These are phyloP conservation scores for Apostichopus californicus DNA, from an alignment of 35 echinoderm and acorn worm genomes.

Conservation along the genomic window DNA sequence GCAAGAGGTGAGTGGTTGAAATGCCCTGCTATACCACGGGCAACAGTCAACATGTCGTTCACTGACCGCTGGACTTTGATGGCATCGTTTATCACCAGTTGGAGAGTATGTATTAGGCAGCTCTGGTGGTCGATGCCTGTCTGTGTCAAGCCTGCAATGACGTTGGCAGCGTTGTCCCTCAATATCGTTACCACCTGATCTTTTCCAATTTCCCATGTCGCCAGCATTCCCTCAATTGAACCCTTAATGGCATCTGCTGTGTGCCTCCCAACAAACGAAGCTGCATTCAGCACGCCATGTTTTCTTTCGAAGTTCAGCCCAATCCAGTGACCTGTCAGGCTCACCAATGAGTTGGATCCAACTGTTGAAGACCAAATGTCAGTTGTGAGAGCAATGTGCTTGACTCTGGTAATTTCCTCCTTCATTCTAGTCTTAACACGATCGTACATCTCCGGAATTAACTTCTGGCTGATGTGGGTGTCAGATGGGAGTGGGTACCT, in stretches of 20 bases:
- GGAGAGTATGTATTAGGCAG: constrained; percentile 1
- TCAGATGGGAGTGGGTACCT: background rate
- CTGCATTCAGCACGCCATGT: too few species aligned
- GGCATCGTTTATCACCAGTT: constrained; percentile 24
- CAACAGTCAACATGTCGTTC: constrained; percentile 13
- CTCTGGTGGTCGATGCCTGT: background rate
- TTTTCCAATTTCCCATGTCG: background rate
- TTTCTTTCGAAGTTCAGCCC: background rate
- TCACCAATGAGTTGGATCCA: constrained; percentile 29
- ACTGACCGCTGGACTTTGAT: background rate
- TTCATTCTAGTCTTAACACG: background rate
- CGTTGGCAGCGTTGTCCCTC: constrained; percentile 10
- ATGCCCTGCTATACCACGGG: constrained; percentile 20
- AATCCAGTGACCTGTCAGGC: constrained; percentile 19
- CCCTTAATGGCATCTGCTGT: background rate
- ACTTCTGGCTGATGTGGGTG: background rate
- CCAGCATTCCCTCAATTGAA: background rate
- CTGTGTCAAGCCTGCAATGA: background rate
- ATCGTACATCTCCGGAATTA: background rate
- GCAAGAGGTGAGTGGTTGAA: constrained; percentile 36
- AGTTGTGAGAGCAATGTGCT: constrained; percentile 31
- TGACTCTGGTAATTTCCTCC: background rate
- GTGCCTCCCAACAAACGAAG: too few species aligned
- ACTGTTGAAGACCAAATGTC: constrained; percentile 28
- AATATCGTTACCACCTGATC: background rate